These are phyloP conservation scores for Proisotoma minuta DNA, from an alignment of 2,888 invertebrate genomes.

Conservation along the genomic window DNA sequence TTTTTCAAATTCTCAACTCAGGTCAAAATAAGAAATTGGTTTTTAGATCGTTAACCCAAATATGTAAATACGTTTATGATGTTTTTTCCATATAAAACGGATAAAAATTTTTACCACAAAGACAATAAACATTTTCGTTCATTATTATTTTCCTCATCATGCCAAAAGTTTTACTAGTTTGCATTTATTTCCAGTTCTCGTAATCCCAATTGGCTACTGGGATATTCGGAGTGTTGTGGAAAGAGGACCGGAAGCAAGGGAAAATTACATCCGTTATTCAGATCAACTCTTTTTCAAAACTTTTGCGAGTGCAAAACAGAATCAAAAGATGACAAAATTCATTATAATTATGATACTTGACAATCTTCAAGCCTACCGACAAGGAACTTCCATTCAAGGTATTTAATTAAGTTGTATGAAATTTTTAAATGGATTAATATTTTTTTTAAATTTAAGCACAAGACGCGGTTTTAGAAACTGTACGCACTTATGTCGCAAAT, in stretches of 20 bases:
- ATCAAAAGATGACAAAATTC: constrained; percentile 34
- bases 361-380: constrained; percentile 27
- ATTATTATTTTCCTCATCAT: too few relatives aligned
- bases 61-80: too few relatives aligned
- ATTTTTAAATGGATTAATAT: not conserved
- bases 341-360: constrained; percentile 37
- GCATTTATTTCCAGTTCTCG: constrained; percentile 23
- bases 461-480: constrained; percentile 38
- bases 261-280: constrained; percentile 39
- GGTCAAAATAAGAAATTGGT: too few relatives aligned
- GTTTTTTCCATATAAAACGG: too few relatives aligned
- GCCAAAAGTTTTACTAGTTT: too few relatives aligned
- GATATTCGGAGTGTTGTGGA: constrained; percentile 33
- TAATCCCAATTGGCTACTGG: constrained; percentile 36
- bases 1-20: too few relatives aligned
- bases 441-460: constrained; percentile 18
- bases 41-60: too few relatives aligned
- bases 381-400: constrained; percentile 31
- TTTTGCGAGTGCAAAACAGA: constrained; percentile 14
- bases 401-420: not conserved
- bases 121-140: too few relatives aligned
- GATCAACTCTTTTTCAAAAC: constrained; percentile 38
- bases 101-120: too few relatives aligned
- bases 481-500: constrained; percentile 35
- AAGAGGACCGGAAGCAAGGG: constrained; percentile 28